These are phyloP conservation scores for Tachycineta bicolor DNA, from an alignment of 2,113 vertebrate genomes.

Conservation along the genomic window DNA sequence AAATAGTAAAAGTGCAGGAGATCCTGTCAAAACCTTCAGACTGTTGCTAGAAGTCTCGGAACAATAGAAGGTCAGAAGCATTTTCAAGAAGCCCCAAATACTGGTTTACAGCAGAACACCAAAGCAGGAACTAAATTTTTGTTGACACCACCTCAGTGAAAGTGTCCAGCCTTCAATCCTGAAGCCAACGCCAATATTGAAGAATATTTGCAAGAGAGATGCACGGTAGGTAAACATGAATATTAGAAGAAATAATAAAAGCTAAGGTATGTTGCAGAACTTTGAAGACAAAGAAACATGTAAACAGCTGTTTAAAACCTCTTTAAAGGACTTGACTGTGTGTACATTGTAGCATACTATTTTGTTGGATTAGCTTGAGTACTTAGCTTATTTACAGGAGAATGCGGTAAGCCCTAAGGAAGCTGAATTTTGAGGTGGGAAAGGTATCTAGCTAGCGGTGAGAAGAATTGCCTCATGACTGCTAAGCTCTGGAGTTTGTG, in stretches of 20 bases:
- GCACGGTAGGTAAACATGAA: background rate
- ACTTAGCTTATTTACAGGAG: background rate
- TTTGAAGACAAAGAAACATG: background rate
- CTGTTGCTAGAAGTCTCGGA: background rate
- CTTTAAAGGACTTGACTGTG: background rate
- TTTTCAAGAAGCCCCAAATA: background rate
- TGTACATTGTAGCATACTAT: background rate
- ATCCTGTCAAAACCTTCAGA: background rate
- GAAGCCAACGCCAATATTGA: background rate
- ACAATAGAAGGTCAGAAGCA: background rate
- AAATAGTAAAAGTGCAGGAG: background rate
- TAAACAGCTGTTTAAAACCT: background rate
- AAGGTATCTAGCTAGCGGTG: background rate
- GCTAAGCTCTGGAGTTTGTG: background rate
- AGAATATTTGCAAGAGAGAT: accelerated
- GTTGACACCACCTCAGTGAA: background rate
- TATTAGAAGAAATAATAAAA: background rate
- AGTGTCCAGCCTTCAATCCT: background rate
- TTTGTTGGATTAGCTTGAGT: background rate
- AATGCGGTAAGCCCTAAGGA: background rate
- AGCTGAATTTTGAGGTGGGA: background rate
- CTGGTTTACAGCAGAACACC: background rate
- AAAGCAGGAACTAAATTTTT: background rate
- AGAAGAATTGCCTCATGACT: background rate
- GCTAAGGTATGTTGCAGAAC: background rate